Evolutionary conservation across 2,113 vertebrate genomes (phyloP).

Genomic region (Hemiprocne comata): DNA sequence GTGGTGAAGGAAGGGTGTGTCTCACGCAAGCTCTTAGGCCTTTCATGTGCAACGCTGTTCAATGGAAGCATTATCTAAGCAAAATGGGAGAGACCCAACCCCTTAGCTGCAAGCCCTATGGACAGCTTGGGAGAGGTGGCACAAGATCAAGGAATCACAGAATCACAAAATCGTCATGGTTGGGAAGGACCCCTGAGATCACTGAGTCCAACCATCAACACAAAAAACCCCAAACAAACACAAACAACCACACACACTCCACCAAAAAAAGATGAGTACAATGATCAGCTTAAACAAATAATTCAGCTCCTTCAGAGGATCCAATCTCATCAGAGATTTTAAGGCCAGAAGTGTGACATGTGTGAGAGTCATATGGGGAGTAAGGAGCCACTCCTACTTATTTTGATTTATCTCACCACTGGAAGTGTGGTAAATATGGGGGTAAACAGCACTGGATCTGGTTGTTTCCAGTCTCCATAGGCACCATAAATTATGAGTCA

Average conservation of each 20-base stretch:
- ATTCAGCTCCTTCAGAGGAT: neutral
- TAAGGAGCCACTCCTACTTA: neutral
- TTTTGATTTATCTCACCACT: neutral
- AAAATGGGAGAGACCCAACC: neutral
- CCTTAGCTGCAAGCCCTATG: neutral
- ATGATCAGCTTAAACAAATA: neutral
- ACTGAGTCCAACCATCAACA: no score
- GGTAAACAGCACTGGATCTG: neutral
- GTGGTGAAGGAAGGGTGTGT: neutral
- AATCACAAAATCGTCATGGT: no score
- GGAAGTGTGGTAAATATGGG: neutral
- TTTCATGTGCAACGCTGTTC: neutral
- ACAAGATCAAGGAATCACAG: neutral
- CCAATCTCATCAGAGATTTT: neutral
- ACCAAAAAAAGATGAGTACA: neutral
- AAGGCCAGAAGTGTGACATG: neutral
- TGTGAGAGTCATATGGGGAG: no score
- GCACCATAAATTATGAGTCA: slow-evolving; percentile 28
- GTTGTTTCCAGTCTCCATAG: slow-evolving; percentile 1
- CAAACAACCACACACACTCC: no score
- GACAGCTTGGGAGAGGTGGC: neutral
- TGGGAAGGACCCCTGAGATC: no score
- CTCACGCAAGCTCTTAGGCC: neutral
- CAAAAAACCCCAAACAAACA: no score
- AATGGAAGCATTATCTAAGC: neutral